Percentiles rank a stretch among this genome's conserved stretches.
Evolutionary conservation across 2,797 vertebrate genomes (phyloP).

Genomic region (Hylomyscus alleni): DNA sequence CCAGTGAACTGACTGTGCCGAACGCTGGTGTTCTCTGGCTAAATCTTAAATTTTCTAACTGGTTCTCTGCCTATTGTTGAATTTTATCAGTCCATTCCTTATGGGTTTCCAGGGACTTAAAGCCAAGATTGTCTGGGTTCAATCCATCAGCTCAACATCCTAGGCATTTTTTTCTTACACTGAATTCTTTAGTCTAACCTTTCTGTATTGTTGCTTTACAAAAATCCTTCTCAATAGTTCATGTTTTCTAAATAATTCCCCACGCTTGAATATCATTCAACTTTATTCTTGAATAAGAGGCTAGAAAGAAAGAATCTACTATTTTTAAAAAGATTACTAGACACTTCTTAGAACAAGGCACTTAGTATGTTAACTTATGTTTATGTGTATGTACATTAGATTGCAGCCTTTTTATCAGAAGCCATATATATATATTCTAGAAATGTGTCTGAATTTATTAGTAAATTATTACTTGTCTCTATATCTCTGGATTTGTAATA

Average conservation of each 20-base stretch:
- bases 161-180: background rate
- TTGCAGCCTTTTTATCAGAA: background rate
- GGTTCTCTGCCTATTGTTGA: background rate
- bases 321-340: background rate
- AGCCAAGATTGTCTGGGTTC: slow-evolving; percentile 15
- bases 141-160: background rate
- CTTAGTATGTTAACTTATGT: background rate
- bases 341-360: background rate
- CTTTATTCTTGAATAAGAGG: background rate
- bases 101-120: background rate
- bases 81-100: slow-evolving; percentile 41
- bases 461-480: background rate
- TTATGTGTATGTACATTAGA: background rate
- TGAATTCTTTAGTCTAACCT: background rate
- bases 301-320: background rate
- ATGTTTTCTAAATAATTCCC: background rate
- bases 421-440: background rate
- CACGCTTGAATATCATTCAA: background rate
- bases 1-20: background rate
- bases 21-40: background rate
- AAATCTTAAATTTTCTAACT: slow-evolving; percentile 37
- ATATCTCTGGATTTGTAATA: background rate
- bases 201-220: background rate
- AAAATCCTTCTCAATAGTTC: slow-evolving; percentile 6
- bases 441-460: background rate